These are phyloP conservation scores for Leptobrachium ailaonicum DNA, from an alignment of 2,113 vertebrate genomes.

Conservation along the genomic window DNA sequence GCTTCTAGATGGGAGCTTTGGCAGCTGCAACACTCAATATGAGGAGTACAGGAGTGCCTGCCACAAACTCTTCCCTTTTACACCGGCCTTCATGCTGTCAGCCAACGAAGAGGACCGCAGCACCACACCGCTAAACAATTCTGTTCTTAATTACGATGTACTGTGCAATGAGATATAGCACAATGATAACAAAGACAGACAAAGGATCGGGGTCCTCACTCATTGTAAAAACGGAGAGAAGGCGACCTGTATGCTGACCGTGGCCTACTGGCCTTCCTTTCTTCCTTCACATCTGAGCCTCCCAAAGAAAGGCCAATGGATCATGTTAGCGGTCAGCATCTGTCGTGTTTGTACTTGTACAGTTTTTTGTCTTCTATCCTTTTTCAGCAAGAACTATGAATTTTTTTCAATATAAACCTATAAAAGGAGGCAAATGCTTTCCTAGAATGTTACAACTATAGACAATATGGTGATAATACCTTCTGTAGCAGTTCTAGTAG, in stretches of 20 bases:
- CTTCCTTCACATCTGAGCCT: constrained; percentile 32
- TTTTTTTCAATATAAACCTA: constrained; percentile 13
- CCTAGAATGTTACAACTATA: constrained; percentile 51
- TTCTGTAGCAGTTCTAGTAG: constrained; percentile 50
- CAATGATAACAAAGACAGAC: not conserved
- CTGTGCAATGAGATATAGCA: constrained; percentile 68
- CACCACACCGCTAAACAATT: constrained; percentile 56
- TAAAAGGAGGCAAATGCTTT: constrained; percentile 54
- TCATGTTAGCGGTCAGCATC: constrained; percentile 56
- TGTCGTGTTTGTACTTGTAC: constrained; percentile 68
- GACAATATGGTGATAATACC: constrained; percentile 54
- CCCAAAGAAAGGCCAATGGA: constrained; percentile 62
- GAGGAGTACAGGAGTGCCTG: constrained; percentile 71
- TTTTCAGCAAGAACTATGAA: not conserved
- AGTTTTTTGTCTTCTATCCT: constrained; percentile 66
- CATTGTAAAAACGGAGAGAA: constrained; percentile 60
- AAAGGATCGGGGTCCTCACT: constrained; percentile 40
- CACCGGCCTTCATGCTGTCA: constrained; percentile 67
- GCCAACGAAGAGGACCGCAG: constrained; percentile 56
- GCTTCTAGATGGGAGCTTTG: constrained; percentile 71
- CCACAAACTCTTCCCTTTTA: constrained; percentile 71
- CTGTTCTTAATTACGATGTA: constrained; percentile 61
- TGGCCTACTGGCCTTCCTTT: constrained; percentile 56
- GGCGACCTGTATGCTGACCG: constrained; percentile 55
- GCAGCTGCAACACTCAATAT: constrained; percentile 65